Conservation (phyloP, 2,888 invertebrate genomes). For the Gymnoscelis rufifasciata region DNA sequence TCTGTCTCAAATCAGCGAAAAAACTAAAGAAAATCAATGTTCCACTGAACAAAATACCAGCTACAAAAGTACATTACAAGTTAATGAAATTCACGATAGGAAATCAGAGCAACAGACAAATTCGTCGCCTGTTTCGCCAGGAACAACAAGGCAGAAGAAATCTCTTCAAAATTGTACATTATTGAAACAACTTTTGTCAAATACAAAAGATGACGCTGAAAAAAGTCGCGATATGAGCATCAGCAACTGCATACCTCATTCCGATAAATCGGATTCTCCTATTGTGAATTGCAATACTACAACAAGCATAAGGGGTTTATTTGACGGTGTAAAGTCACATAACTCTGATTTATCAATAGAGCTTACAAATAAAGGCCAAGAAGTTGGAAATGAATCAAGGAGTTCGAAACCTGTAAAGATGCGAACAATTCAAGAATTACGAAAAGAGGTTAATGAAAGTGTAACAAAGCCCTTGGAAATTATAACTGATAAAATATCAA, state of each 20-base stretch:
- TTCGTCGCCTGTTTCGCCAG: slow-evolving; percentile 20
- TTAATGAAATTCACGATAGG: slow-evolving; percentile 20
- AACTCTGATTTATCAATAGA: slow-evolving; percentile 34
- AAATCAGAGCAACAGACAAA: slow-evolving; percentile 4
- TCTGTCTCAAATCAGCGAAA: slow-evolving; percentile 23
- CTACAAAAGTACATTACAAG: slow-evolving; percentile 18
- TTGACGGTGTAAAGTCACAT: slow-evolving; percentile 26
- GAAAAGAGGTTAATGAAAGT: slow-evolving; percentile 50
- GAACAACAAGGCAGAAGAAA: slow-evolving; percentile 32
- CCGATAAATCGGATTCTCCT: slow-evolving; percentile 34
- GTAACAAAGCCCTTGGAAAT: slow-evolving; percentile 72
- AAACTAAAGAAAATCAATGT: slow-evolving; percentile 13
- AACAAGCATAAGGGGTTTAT: slow-evolving; percentile 23
- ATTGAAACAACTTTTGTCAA: slow-evolving; percentile 66
- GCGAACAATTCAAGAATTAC: slow-evolving; percentile 44
- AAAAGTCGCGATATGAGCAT: slow-evolving; percentile 39
- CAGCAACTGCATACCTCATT: slow-evolving; percentile 36
- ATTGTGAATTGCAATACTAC: slow-evolving; percentile 33
- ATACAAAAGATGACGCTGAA: slow-evolving; percentile 50
- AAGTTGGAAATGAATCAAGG: slow-evolving; percentile 37
- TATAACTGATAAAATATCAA: slow-evolving; percentile 57
- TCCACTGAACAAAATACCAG: slow-evolving; percentile 1
- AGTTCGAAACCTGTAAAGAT: slow-evolving; percentile 34
- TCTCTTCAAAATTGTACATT: slow-evolving; percentile 64
- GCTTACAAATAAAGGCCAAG: slow-evolving; percentile 32